phyloP scores from a whole-genome alignment of 1,140 invertebrate species.

The Bombus superbus region DNA sequence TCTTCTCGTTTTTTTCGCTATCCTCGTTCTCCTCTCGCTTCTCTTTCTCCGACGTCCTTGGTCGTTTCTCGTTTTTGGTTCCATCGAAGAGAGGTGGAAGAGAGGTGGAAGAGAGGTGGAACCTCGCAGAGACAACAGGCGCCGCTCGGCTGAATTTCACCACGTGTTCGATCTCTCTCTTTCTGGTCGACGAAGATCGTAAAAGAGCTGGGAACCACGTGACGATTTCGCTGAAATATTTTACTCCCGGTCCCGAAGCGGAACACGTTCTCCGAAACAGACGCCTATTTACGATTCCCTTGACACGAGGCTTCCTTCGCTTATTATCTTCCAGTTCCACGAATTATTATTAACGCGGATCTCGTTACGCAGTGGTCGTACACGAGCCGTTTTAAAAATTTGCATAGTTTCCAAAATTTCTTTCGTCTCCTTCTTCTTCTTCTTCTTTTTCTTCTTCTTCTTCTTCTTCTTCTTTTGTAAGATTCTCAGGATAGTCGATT shows the following conservation, averaged over 20 bases:
- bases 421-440: no score
- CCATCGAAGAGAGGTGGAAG: conserved; percentile 28
- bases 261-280: neutral
- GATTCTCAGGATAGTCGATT: no score
- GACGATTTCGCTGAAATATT: neutral
- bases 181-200: neutral
- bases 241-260: neutral
- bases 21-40: neutral
- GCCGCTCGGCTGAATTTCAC: neutral
- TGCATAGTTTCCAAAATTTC: no score
- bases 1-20: conserved; percentile 2
- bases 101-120: no score
- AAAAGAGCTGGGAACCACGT: neutral
- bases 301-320: no score
- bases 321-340: no score
- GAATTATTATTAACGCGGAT: no score
- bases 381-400: no score
- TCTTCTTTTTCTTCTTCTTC: no score
- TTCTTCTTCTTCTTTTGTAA: no score
- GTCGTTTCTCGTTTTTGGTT: conserved; percentile 46
- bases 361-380: no score
- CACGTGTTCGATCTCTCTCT: conserved; percentile 65
- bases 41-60: neutral
- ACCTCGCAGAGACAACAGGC: no score
- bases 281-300: conserved; percentile 11